Evolutionary conservation across 1,140 invertebrate species (phyloP).

Genomic region (Drosophila erecta): DNA sequence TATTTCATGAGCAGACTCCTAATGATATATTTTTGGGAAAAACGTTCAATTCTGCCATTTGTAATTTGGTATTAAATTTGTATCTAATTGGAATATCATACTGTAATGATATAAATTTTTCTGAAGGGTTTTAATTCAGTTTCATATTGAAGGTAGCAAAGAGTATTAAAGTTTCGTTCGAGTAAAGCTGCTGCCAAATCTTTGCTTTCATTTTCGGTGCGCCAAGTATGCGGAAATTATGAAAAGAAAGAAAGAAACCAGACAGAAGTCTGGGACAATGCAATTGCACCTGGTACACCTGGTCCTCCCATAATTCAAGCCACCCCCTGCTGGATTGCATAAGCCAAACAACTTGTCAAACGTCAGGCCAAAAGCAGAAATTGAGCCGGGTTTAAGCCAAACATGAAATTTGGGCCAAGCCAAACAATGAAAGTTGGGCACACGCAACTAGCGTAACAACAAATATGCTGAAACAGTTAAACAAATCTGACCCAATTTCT

Average conservation of each 20-base stretch:
- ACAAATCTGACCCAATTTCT: conserved; percentile 70
- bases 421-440: conserved; percentile 67
- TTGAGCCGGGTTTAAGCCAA: conserved; percentile 25
- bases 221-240: conserved; percentile 46
- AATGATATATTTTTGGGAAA: too few relatives aligned
- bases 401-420: conserved; percentile 57
- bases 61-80: too few relatives aligned
- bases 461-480: conserved; percentile 22
- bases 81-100: too few relatives aligned
- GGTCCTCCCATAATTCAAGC: not conserved
- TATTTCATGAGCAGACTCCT: too few relatives aligned
- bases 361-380: conserved; percentile 52
- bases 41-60: too few relatives aligned
- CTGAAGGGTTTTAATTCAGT: too few relatives aligned
- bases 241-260: conserved; percentile 22
- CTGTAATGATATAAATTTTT: too few relatives aligned
- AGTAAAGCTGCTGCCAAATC: not conserved
- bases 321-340: conserved; percentile 18
- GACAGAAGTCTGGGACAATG: conserved; percentile 35
- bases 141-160: not conserved
- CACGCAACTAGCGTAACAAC: conserved; percentile 71
- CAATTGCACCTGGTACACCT: conserved; percentile 42
- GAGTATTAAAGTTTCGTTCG: conserved; percentile 7
- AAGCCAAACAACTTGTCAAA: conserved; percentile 65
- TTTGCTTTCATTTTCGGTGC: conserved; percentile 35